These are phyloP conservation scores for Dolichotis patagonum DNA, from an alignment of 2,113 vertebrate species.

Conservation along the genomic window DNA sequence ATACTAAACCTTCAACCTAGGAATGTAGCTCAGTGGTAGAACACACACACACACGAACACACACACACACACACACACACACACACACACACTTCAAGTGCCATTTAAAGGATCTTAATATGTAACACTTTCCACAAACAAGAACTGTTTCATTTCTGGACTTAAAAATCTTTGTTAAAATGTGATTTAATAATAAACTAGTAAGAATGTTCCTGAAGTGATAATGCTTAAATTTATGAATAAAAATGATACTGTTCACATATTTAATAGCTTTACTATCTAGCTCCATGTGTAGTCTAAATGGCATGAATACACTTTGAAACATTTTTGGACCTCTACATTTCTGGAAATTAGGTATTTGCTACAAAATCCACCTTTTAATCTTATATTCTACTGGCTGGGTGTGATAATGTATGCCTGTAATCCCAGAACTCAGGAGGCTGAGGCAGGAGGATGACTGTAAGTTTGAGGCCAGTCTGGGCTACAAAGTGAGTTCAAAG, in stretches of 20 bases:
- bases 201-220: conserved; percentile 4
- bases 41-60: background rate
- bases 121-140: background rate
- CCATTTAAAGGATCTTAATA: conserved; percentile 10
- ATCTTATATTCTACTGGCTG: background rate
- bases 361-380: background rate
- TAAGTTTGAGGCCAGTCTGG: background rate
- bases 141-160: background rate
- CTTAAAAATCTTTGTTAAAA: background rate
- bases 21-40: background rate
- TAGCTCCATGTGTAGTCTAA: background rate
- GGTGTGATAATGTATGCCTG: background rate
- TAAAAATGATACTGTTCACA: background rate
- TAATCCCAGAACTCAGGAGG: background rate
- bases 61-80: background rate
- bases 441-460: background rate
- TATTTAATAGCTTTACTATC: background rate
- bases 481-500: background rate
- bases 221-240: background rate
- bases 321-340: background rate
- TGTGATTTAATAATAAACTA: conserved; percentile 22
- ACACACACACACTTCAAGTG: background rate
- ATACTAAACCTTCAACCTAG: background rate
- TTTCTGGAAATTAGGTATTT: conserved; percentile 24
- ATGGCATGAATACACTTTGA: background rate